phyloP scores from a whole-genome alignment of 2,888 invertebrate species.

The Calameuta filiformis region DNA sequence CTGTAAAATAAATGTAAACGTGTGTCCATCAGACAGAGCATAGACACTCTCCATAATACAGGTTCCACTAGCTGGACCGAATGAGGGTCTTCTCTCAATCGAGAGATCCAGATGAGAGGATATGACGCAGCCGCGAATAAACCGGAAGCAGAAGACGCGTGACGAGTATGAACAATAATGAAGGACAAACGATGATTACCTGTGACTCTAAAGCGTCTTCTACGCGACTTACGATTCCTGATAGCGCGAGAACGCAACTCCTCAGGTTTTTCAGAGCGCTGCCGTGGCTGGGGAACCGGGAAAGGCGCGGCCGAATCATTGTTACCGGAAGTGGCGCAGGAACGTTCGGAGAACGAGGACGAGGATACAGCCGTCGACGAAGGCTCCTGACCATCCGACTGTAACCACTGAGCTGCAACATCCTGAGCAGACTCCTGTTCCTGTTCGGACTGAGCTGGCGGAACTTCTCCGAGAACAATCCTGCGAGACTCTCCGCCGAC shows the following conservation, averaged over 20 bases:
- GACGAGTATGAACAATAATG: not conserved
- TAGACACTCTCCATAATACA: not conserved
- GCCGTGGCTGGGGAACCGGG: conserved; percentile 55
- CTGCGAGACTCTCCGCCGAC: conserved; percentile 68
- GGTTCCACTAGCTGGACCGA: not conserved
- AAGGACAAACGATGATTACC: conserved; percentile 51
- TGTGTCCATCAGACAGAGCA: not conserved
- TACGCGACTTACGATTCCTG: conserved; percentile 63
- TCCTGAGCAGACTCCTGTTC: conserved; percentile 62
- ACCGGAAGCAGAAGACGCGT: not conserved
- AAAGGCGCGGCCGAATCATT: conserved; percentile 19
- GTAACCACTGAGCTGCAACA: conserved; percentile 58
- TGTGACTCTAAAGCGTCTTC: conserved; percentile 59
- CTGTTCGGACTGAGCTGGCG: conserved; percentile 55
- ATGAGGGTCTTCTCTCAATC: not conserved
- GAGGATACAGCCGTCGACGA: not conserved
- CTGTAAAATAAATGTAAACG: conserved; percentile 28
- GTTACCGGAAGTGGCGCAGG: conserved; percentile 10
- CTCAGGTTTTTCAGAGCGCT: conserved; percentile 43
- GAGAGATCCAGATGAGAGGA: conserved; percentile 3
- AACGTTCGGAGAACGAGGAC: not conserved
- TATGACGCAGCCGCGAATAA: not conserved
- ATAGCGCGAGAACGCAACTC: conserved; percentile 33
- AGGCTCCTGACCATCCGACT: not conserved
- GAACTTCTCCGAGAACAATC: conserved; percentile 61